A percentile compares a stretch with the other conserved stretches of the same genome.
Evolutionary conservation across 2,888 invertebrate species (phyloP).

Genomic region (Xanthorhoe designata): DNA sequence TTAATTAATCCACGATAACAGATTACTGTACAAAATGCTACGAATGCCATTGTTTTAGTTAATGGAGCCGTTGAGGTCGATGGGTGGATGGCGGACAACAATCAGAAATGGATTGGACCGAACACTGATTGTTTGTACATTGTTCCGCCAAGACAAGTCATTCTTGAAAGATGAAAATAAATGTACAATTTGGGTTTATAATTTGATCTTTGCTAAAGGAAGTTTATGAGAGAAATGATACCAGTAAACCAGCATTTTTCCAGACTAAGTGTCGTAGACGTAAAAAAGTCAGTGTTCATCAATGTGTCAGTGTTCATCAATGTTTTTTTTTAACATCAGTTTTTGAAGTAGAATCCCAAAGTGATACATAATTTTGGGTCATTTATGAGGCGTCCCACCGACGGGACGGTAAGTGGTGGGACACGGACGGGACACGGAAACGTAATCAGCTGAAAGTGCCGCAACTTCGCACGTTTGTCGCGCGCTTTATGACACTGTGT

Average conservation of each 20-base stretch:
- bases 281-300: no score
- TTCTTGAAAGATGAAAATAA: not conserved
- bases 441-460: conserved; percentile 27
- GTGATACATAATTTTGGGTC: no score
- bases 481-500: conserved; percentile 12
- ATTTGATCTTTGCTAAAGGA: no score
- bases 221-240: no score
- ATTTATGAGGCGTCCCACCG: not conserved
- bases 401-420: not conserved
- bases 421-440: conserved; percentile 5
- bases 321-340: not conserved
- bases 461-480: conserved; percentile 22
- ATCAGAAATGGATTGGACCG: not conserved
- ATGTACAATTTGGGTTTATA: no score
- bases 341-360: not conserved
- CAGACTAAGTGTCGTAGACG: no score
- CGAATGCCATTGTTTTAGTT: conserved; percentile 18
- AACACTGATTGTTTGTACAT: not conserved
- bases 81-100: not conserved
- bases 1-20: conserved; percentile 30
- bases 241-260: no score
- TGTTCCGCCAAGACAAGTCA: not conserved
- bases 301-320: no score
- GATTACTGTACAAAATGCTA: conserved; percentile 27
- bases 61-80: conserved; percentile 2